Evolutionary conservation across 1,140 invertebrate genomes (phyloP).

Genomic region (Colletes latitarsis): DNA sequence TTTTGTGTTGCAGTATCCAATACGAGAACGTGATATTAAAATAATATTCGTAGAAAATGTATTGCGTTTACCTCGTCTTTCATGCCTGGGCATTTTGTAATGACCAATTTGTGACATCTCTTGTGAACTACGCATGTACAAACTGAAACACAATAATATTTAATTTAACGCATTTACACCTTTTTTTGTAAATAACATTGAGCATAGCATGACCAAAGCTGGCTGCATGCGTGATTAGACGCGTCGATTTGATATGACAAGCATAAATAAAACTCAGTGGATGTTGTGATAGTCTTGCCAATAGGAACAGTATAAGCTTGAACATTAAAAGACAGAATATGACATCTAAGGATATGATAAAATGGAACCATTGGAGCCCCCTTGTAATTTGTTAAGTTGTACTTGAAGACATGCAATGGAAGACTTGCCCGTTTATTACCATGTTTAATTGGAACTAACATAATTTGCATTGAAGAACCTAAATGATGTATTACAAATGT

Average conservation of each 20-base stretch:
- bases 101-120: constrained; percentile 95
- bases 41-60: background rate
- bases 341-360: constrained; percentile 22
- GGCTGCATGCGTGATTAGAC: constrained; percentile 68
- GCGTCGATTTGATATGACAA: constrained; percentile 47
- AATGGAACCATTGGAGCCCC: constrained; percentile 14
- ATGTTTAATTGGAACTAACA: constrained; percentile 32
- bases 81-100: constrained; percentile 97
- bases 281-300: constrained; percentile 46
- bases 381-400: constrained; percentile 11
- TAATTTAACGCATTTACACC: constrained; percentile 26
- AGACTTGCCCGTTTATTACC: constrained; percentile 18
- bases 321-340: constrained; percentile 44
- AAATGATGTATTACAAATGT: constrained; percentile 18
- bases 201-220: constrained; percentile 67
- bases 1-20: background rate
- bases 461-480: constrained; percentile 9
- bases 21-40: background rate
- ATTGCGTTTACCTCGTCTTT: constrained; percentile 88
- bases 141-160: constrained; percentile 84
- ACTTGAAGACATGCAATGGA: constrained; percentile 39
- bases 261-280: constrained; percentile 50
- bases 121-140: constrained; percentile 99
- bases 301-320: constrained; percentile 25
- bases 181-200: constrained; percentile 28